A percentile compares a stretch with the other conserved stretches of the same genome.
These are phyloP conservation scores for Drosophila ambigua DNA, from an alignment of 1,140 invertebrate genomes.

Conservation along the genomic window DNA sequence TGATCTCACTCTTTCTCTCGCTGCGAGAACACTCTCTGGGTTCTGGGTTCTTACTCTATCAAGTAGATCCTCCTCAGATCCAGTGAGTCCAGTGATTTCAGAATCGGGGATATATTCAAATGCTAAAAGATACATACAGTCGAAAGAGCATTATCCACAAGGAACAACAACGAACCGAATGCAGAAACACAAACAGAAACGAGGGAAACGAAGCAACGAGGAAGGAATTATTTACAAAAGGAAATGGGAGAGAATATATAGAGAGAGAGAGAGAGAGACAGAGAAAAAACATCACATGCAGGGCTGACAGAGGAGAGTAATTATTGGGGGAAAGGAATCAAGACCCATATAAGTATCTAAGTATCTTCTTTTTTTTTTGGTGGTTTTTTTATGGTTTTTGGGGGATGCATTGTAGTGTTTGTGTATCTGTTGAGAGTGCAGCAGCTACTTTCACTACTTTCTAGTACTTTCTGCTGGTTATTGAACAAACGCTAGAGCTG, in stretches of 20 bases:
- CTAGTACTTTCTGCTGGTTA: constrained; percentile 48
- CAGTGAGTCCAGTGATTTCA: constrained; percentile 89
- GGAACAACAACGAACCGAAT: constrained; percentile 25
- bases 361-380: neutral
- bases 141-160: constrained; percentile 46
- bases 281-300: constrained; percentile 57
- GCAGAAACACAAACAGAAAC: constrained; percentile 17
- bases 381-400: constrained; percentile 21
- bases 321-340: constrained; percentile 7
- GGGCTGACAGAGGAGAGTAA: constrained; percentile 34
- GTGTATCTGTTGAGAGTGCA: constrained; percentile 11
- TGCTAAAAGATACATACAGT: constrained; percentile 87
- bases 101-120: constrained; percentile 97
- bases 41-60: constrained; percentile 87
- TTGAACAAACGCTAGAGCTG: constrained; percentile 53
- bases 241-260: constrained; percentile 1
- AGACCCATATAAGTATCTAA: no score
- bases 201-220: constrained; percentile 23
- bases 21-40: no score
- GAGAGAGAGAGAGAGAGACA: neutral
- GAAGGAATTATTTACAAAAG: constrained; percentile 63
- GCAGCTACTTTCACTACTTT: constrained; percentile 10
- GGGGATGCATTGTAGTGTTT: constrained; percentile 56
- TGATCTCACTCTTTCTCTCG: neutral
- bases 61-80: constrained; percentile 91